Percentiles rank a stretch among this genome's conserved stretches.
Evolutionary conservation across 1,140 invertebrate species (phyloP).

Genomic region (Rhyzopertha dominica): DNA sequence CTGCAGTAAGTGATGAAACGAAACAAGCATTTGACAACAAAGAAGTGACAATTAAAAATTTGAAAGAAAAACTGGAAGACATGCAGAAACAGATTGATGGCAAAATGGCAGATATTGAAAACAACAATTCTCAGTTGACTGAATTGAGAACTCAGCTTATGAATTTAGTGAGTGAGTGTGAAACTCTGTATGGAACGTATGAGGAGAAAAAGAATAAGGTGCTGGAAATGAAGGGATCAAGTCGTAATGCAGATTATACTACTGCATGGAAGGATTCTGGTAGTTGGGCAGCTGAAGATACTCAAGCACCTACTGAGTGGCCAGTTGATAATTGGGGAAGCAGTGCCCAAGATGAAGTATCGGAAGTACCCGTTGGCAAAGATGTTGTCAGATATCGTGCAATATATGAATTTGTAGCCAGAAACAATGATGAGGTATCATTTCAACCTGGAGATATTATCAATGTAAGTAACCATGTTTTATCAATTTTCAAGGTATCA

Average conservation of each 20-base stretch:
- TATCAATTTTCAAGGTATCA: too few species aligned
- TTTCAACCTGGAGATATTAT: constrained; percentile 94
- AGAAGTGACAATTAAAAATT: constrained; percentile 78
- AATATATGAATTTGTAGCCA: constrained; percentile 88
- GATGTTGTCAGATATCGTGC: constrained; percentile 76
- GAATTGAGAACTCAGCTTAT: constrained; percentile 57
- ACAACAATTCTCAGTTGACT: constrained; percentile 70
- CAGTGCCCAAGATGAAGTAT: constrained; percentile 27
- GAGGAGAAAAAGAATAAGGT: constrained; percentile 50
- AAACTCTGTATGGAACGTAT: constrained; percentile 56
- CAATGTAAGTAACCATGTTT: constrained; percentile 65
- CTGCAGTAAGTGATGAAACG: constrained; percentile 46
- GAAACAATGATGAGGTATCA: constrained; percentile 90
- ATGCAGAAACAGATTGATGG: constrained; percentile 62
- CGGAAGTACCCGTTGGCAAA: constrained; percentile 41
- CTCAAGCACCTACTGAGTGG: constrained; percentile 43
- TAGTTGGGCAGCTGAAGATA: constrained; percentile 41
- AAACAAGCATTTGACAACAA: constrained; percentile 73
- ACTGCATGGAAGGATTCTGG: constrained; percentile 39
- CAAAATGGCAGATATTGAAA: constrained; percentile 78
- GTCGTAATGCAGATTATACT: constrained; percentile 39
- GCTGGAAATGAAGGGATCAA: constrained; percentile 53
- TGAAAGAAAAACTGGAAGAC: constrained; percentile 59
- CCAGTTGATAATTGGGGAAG: constrained; percentile 47
- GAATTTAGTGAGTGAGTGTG: constrained; percentile 52